Percentiles rank a stretch among this genome's conserved stretches.
phyloP scores from a whole-genome alignment of 2,113 vertebrate species.

The Hippolais icterina region DNA sequence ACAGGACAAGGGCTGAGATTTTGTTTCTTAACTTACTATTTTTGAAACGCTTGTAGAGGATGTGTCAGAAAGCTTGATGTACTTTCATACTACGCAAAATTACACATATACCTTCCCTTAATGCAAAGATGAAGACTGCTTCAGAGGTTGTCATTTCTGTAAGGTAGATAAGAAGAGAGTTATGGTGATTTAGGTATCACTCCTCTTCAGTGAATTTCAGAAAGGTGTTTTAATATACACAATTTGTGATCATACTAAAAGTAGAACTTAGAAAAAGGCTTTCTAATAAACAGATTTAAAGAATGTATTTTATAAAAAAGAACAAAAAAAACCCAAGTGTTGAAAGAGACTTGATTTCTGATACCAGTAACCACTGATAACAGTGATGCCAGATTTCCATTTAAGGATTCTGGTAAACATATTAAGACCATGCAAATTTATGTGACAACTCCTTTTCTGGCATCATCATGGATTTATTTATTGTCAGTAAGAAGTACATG shows the following conservation, averaged over 20 bases:
- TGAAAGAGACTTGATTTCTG: neutral
- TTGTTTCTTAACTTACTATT: conserved; percentile 43
- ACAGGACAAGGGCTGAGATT: conserved; percentile 52
- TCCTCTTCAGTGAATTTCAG: neutral
- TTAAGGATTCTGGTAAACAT: neutral
- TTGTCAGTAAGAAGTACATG: neutral
- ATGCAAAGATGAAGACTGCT: neutral
- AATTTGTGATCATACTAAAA: neutral
- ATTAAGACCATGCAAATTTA: neutral
- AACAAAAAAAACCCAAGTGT: neutral
- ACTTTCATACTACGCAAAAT: conserved; percentile 3
- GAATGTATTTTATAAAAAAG: neutral
- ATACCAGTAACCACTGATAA: neutral
- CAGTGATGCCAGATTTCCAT: neutral
- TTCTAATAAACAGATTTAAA: neutral
- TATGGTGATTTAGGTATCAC: neutral
- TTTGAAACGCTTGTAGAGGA: conserved; percentile 18
- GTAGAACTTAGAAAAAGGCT: neutral
- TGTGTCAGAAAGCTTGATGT: conserved; percentile 39
- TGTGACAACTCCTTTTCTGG: neutral
- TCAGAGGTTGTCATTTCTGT: neutral
- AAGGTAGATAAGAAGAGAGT: neutral
- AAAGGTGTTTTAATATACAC: neutral
- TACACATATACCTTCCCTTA: conserved; percentile 8
- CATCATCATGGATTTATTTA: neutral